phyloP scores from a whole-genome alignment of 1,140 invertebrate species.

The Brachionus manjavacas region DNA sequence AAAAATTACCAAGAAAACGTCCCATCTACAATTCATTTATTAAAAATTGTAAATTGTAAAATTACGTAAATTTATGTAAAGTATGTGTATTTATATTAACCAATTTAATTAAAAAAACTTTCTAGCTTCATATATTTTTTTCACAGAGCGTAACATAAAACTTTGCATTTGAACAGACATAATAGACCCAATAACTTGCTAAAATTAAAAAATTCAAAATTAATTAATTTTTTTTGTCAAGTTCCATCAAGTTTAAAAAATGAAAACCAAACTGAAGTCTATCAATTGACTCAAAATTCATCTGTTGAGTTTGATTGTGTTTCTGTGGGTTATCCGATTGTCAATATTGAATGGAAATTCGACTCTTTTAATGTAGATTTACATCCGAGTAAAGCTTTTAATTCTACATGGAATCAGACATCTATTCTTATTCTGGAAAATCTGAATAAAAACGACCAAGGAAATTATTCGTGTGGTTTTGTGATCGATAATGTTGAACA shows the following conservation, averaged over 20 bases:
- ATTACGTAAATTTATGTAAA: no score
- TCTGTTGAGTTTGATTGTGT: neutral
- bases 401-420: neutral
- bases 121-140: no score
- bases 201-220: neutral
- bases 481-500: neutral
- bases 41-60: no score
- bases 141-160: no score
- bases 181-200: no score
- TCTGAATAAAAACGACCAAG: neutral
- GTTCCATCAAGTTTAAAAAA: neutral
- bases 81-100: no score
- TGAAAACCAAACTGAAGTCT: neutral
- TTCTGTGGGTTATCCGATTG: neutral
- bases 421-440: neutral
- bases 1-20: no score
- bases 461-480: neutral
- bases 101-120: no score
- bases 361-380: neutral
- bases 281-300: neutral
- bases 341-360: conserved; percentile 22
- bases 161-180: no score
- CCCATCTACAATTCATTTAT: no score
- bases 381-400: neutral
- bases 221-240: neutral